Base-by-base conservation (phyloP, 2,113 vertebrate species). In the Turdus rufiventris region DNA sequence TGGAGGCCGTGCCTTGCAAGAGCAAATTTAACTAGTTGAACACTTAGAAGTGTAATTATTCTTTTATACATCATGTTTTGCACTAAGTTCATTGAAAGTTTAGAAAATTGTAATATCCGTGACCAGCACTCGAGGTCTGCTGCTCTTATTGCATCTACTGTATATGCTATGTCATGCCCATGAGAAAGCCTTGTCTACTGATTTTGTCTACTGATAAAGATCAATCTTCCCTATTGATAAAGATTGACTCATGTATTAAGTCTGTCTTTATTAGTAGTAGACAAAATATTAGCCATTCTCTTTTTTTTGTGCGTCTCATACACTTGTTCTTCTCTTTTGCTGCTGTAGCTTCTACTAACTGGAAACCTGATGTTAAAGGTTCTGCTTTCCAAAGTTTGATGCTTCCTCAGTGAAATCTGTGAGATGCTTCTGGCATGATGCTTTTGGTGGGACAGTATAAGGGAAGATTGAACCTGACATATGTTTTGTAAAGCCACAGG, bases 1-100 rank as follows among this genome's bases (percentile, higher is more conserved):
- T 71, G 40, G 60, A 77, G 38, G 25, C 5, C 36, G 66, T 65
- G 36, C 14, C 42, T 83, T 61, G 36, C 3, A 23, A 61, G 54
- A 79, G 25, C 25, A 79, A 61, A 38, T 53, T 45, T 48, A 68
- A 24, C 31, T 71, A 54, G 10, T 38, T 38, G 47, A 91, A 74
- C 31, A 47, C 24, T 73, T 5, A 2, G 29, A 47, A 73, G 50
- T 0, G 0, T 40, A 65, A 47, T 40, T 63, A 40, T 28, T 73
- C 14, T 40, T 85, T 73, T 56, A n/a, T n/a, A 12, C 14, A 5
- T 47, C 3, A 1, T 38, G 12, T 14, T 12, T 56, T 84, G 23
- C 3, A 12, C 4, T 7, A 45, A 62, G 12, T 65, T 80, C 5
- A 42, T 3, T 36, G 34, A 38, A 79, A 21, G 18, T 40, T 23